Evolutionary conservation across 2,113 vertebrate species (phyloP), one percentile per base, ranked within the genome.

Genomic region (Indicator maculatus): DNA sequence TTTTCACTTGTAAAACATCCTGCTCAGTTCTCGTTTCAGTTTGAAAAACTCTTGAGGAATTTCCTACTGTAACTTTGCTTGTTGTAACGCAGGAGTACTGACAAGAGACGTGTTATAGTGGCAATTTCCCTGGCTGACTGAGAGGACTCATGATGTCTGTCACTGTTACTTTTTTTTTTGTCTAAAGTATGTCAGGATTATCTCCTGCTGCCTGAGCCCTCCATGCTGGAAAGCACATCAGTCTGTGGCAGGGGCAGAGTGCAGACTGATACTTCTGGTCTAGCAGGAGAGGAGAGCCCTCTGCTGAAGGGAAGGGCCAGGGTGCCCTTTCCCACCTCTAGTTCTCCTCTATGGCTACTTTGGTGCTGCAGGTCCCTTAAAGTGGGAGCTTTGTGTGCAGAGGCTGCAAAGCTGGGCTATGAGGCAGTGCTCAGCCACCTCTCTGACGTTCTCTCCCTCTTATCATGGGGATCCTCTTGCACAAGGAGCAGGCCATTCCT

Each of bases 331-430:
- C 23, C 12, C 8, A 26, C 23, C 45, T 50, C n/a, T 0, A 1
- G 4, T 47, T 56, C n/a, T 38, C 17, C 52, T 39, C 45, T n/a
- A 20, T 0, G 1, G 31, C 58, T 26, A 14, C 33, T 28, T 53
- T 1, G 3, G 72, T 0, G 3, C 59, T 4, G 0, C 13, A 6
- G 31, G 19, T 30, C 30, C 41, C 31, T 1, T 5, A 24, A 20
- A 71, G 63, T 5, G 0, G 44, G 45, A 69, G 55, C 36, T 79
- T 53, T 11, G 28, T 19, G 31, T 1, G 0, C 15, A 31, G 47
- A 23, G 21, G 20, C 61, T 39, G 21, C 12, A 67, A 11, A 50
- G n/a, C 31, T 16, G 11, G 16, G 11, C 38, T 71, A 19, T 31
- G 70, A 15, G 76, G 52, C 52, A 76, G 36, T 31, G 20, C 50